Evolutionary conservation across 2,888 invertebrate species (phyloP).

Genomic region (Dolomedes plantarius): DNA sequence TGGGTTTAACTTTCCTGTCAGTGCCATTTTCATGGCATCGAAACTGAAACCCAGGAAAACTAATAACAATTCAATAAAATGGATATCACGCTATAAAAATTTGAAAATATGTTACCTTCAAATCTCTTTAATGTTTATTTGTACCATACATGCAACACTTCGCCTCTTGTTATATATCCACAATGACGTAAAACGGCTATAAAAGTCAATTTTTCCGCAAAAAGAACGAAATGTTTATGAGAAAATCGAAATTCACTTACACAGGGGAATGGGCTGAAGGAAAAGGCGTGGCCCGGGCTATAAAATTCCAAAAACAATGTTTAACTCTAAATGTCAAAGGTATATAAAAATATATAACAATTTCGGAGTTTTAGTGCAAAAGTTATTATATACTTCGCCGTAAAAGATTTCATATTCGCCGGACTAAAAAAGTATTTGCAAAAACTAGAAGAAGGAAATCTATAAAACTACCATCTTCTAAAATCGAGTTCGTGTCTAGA

Average conservation of each 20-base stretch:
- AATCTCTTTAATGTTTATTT: neutral
- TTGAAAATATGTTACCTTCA: neutral
- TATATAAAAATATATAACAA: neutral
- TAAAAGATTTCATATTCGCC: neutral
- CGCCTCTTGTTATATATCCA: neutral
- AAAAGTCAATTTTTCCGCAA: neutral
- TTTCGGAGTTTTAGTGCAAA: neutral
- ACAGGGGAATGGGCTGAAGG: neutral
- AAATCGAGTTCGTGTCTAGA: too few species aligned
- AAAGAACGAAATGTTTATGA: neutral
- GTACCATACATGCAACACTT: neutral
- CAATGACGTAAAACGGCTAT: neutral
- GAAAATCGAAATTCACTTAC: constrained; percentile 9
- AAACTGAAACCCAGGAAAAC: neutral
- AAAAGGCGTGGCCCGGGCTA: neutral
- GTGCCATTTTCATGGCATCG: too few species aligned
- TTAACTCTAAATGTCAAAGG: constrained; percentile 6
- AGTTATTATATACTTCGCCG: neutral
- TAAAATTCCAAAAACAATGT: neutral
- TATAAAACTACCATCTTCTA: too few species aligned
- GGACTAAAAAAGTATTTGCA: neutral
- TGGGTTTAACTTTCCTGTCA: too few species aligned
- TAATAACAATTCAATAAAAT: neutral
- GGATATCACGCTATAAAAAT: neutral
- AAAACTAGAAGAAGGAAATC: neutral